Evolutionary conservation across 2,797 vertebrate species (phyloP).

Genomic region (Sarcoramphus papa): DNA sequence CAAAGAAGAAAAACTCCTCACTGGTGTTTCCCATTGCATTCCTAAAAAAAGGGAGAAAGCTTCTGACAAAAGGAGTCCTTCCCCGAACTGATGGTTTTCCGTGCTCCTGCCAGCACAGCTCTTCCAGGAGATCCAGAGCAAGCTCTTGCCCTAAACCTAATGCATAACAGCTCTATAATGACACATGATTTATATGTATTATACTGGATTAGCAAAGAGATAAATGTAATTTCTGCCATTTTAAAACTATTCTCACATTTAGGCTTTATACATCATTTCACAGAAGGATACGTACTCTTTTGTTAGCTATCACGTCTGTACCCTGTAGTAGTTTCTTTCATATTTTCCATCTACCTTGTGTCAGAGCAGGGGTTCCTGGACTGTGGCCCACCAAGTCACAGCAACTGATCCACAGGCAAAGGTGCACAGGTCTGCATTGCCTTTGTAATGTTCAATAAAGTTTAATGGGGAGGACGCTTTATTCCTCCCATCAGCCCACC

Average conservation of each 20-base stretch:
- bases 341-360: neutral
- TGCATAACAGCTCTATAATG: rapidly evolving
- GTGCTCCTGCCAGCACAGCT: neutral
- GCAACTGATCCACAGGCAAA: neutral
- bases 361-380: neutral
- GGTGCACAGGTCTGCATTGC: neutral
- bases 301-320: neutral
- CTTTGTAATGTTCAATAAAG: neutral
- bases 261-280: neutral
- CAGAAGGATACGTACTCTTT: neutral
- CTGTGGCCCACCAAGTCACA: neutral
- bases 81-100: neutral
- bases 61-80: neutral
- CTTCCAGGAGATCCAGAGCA: neutral
- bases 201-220: neutral
- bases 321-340: neutral
- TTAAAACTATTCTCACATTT: neutral
- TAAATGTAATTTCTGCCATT: neutral
- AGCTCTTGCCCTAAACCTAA: neutral
- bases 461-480: neutral
- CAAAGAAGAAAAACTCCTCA: neutral
- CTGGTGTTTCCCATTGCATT: neutral
- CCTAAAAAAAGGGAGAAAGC: neutral
- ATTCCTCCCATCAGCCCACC: neutral
- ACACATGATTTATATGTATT: neutral